Base-by-base conservation (phyloP, 2,888 invertebrate species). In the Malthinus flaveolus region DNA sequence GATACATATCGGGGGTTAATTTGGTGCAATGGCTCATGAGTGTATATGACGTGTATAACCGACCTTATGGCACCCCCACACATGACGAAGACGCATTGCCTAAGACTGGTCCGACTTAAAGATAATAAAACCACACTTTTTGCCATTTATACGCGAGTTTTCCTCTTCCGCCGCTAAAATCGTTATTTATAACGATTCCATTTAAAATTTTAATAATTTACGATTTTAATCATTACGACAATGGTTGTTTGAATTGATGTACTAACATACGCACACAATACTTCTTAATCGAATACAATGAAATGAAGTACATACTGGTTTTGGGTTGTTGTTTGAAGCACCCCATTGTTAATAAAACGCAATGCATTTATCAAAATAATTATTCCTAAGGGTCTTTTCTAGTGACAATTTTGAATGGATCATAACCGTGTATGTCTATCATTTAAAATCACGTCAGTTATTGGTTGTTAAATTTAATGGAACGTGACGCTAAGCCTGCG, bases 401-500 rank as follows among this genome's bases (percentile, higher is more conserved):
- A 39, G 31, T 42, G 35, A 37, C 59, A 53, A 56, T 56, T 63
- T 44, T 59, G 48, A 37, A 59, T 48, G 58, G 55, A 51, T 57
- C 45, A 61, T 61, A 57, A 55, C 59, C 47, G 50, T 42, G 47
- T 15, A 35, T 52, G 23, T 23, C 23, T 23, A 63, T 63, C 59
- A 59, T 61, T 59, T 56, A 59, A 66, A 69, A 73, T 71, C 72
- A 68, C 66, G 66, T 66, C 65, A 65, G 64, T 66, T 68, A 65
- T 49, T 56, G 36, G 69, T 71, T 71, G 71, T 71, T 61, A 63
- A 63, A 67, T 62, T 68, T 70, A 69, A 73, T 73, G 74, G 71
- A 72, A 69, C 71, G 71, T 70, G 70, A 74, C 74, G 71, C 57
- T 69, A 62, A 68, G 71, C 73, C 73, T 70, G 71, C 71, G 68